Evolutionary conservation across 2,797 vertebrate species (phyloP).

Genomic region (Muscicapa striata): DNA sequence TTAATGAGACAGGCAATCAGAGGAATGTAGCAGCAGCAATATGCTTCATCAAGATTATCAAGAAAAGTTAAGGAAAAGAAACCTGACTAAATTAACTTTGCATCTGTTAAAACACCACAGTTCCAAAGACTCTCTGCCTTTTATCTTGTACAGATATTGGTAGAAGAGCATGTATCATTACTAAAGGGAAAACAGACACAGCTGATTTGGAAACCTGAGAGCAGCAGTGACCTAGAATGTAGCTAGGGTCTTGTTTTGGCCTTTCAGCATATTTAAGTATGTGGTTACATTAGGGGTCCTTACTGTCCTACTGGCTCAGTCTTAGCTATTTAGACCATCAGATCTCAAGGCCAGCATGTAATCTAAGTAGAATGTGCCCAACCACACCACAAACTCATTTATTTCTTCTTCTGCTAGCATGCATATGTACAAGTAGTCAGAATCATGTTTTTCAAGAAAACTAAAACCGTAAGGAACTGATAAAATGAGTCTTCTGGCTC

Average conservation of each 20-base stretch:
- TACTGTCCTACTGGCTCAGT: not conserved
- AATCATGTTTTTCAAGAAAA: not conserved
- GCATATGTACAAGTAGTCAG: not conserved
- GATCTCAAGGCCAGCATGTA: not conserved
- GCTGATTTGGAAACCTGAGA: not conserved
- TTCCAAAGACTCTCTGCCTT: not conserved
- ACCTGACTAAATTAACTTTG: not conserved
- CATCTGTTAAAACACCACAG: not conserved
- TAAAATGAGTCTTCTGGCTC: not conserved
- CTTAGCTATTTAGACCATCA: not conserved
- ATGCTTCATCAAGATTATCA: conserved; percentile 1
- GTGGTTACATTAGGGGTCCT: not conserved
- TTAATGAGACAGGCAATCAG: conserved; percentile 39
- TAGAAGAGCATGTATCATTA: not conserved
- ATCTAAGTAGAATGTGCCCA: not conserved
- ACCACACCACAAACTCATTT: not conserved
- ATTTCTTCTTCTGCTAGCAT: not conserved
- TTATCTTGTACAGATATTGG: not conserved
- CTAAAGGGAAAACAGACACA: not conserved
- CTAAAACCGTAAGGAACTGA: not conserved
- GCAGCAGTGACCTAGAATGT: not conserved
- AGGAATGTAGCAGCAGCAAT: not conserved
- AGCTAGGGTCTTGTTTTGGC: not conserved
- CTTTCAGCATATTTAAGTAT: not conserved
- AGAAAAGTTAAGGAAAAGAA: conserved; percentile 8